Evolutionary conservation across 2,113 vertebrate genomes (phyloP).

Genomic region (Ammodytes marinus): DNA sequence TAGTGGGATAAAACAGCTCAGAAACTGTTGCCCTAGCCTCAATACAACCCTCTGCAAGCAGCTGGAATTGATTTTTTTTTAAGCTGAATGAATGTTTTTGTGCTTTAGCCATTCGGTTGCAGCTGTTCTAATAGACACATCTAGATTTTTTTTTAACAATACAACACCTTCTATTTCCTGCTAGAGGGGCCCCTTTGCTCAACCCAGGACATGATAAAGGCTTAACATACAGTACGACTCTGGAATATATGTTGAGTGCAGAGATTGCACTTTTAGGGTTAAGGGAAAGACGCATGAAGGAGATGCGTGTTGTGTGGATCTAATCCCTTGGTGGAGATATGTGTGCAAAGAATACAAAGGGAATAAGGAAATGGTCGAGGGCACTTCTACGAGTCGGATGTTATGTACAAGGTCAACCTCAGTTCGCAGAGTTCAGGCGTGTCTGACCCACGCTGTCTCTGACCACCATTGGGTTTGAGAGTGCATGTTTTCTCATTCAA

Average conservation of each 20-base stretch:
- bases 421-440: constrained; percentile 17
- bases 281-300: constrained; percentile 10
- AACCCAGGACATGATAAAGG: neutral
- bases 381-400: constrained; percentile 32
- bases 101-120: constrained; percentile 35
- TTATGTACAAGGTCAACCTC: constrained; percentile 12
- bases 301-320: constrained; percentile 10
- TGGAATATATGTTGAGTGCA: constrained; percentile 7
- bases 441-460: constrained; percentile 3
- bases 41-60: constrained; percentile 15
- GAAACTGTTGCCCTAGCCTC: constrained; percentile 24
- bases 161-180: constrained; percentile 31
- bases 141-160: constrained; percentile 13
- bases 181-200: constrained; percentile 12
- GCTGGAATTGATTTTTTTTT: constrained; percentile 17
- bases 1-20: constrained; percentile 20
- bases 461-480: constrained; percentile 1
- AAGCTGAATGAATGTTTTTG: constrained; percentile 54
- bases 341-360: constrained; percentile 33
- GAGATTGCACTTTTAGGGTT: constrained; percentile 26
- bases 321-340: constrained; percentile 15
- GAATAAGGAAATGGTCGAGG: neutral
- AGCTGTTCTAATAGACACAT: constrained; percentile 42
- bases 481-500: constrained; percentile 13
- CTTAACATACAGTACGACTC: constrained; percentile 2